A percentile compares a stretch with the other conserved stretches of the same genome.
Conservation (phyloP, 2,797 vertebrate genomes). For the Podargus strigoides region DNA sequence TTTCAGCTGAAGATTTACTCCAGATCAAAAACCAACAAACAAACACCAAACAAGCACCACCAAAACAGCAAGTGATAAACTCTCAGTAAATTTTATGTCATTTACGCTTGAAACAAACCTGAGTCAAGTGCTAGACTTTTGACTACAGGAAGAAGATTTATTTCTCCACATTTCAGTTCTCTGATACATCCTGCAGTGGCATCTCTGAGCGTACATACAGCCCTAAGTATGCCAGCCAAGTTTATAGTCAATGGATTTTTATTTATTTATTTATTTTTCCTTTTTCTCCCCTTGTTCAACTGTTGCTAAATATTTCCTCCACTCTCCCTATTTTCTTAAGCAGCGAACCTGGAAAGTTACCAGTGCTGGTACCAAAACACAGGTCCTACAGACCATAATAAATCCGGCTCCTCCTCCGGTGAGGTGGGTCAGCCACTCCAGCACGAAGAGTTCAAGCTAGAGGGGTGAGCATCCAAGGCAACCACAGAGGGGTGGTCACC, state of each 20-base stretch:
- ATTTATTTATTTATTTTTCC: background rate
- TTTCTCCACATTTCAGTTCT: background rate
- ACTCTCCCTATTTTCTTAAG: background rate
- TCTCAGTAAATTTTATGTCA: background rate
- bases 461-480: background rate
- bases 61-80: background rate
- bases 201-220: rapidly evolving
- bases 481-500: background rate
- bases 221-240: background rate
- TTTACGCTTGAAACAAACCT: background rate
- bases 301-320: background rate
- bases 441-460: too few species aligned
- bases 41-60: too few species aligned
- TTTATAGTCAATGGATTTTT: background rate
- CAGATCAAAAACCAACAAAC: background rate
- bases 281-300: background rate
- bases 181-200: background rate
- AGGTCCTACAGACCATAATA: background rate
- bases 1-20: background rate
- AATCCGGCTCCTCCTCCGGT: background rate
- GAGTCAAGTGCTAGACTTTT: background rate
- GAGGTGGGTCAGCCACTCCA: background rate
- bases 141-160: background rate
- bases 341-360: background rate
- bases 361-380: background rate